Conservation (phyloP, 2,797 vertebrate genomes). For the Spizella passerina region DNA sequence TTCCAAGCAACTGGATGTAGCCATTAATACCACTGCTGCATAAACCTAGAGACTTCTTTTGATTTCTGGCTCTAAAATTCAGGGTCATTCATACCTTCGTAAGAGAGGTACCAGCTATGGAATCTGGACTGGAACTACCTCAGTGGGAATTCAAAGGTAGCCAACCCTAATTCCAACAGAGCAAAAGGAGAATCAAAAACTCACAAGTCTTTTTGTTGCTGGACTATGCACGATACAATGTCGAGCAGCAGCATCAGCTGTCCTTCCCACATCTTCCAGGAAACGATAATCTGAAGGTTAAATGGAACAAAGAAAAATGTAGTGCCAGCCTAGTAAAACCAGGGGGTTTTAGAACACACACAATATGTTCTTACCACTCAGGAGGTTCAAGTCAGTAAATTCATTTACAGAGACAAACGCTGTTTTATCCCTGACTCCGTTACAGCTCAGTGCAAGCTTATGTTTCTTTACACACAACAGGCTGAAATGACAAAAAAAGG, state of each 20-base stretch:
- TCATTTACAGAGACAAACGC: slow-evolving; percentile 84
- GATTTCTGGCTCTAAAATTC: not conserved
- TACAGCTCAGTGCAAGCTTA: slow-evolving; percentile 85
- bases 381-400: slow-evolving; percentile 90
- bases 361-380: slow-evolving; percentile 82
- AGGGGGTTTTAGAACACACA: not conserved
- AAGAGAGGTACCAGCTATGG: not conserved
- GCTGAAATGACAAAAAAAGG: slow-evolving; percentile 72
- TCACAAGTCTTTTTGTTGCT: slow-evolving; percentile 71
- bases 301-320: not conserved
- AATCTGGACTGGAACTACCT: not conserved
- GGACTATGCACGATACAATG: slow-evolving; percentile 73
- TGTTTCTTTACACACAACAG: slow-evolving; percentile 91
- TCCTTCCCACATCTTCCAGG: slow-evolving; percentile 90
- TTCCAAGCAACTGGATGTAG: not conserved
- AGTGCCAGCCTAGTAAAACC: not conserved
- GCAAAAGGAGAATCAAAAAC: not conserved
- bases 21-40: not conserved
- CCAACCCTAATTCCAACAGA: not conserved
- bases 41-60: not conserved
- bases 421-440: slow-evolving; percentile 88
- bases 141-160: not conserved
- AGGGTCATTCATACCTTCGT: not conserved
- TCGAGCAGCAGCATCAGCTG: slow-evolving; percentile 85
- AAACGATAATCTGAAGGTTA: slow-evolving; percentile 89